Evolutionary conservation across 2,113 vertebrate genomes (phyloP), one percentile per base, ranked within the genome.

Genomic region (Xiphorhynchus elegans): DNA sequence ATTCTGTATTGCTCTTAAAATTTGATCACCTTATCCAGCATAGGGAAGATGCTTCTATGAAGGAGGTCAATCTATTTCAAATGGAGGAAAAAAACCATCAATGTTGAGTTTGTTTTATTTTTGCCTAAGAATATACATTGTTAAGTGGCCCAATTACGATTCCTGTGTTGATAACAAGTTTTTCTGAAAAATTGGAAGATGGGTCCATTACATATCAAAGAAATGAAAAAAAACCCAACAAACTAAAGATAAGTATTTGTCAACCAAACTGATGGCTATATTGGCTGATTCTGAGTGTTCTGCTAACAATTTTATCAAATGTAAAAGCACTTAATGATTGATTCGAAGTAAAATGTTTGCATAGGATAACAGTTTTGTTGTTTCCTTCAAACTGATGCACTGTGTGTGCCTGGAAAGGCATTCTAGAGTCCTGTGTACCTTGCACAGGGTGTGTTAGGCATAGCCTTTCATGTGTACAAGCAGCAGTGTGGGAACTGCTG

Each of bases 301-400:
- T 83, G 58, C 11, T 53, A 31, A 33, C 24, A 23, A 4, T 12
- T 50, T 81, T 63, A n/a, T 47, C 9, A 67, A 84, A 29, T 63
- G 47, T 70, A 74, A 76, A 74, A 78, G 13, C 0, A 3, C 13
- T 40, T 46, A n/a, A 59, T 50, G 44, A 23, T 7, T 78, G 23
- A 42, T 55, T 68, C 16, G 2, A 46, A 96, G 53, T 95, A 94
- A 95, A 95, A 60, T 9, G 3, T 37, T 64, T 40, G 53, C 56
- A n/a, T 12, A 39, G 62, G 14, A 26, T 59, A 63, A 66, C 5
- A 23, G 5, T 47, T 17, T 89, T 9, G 4, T 29, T 1, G 2
- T 55, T 87, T 81, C 12, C 37, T 89, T 63, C 16, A 26, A 69
- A 31, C 0, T 37, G 11, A 24, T 75, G 39, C 13, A 17, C 10